A percentile compares a stretch with the other conserved stretches of the same genome.
Evolutionary conservation across 2,113 vertebrate species (phyloP).

Genomic region (Laterallus jamaicensis): DNA sequence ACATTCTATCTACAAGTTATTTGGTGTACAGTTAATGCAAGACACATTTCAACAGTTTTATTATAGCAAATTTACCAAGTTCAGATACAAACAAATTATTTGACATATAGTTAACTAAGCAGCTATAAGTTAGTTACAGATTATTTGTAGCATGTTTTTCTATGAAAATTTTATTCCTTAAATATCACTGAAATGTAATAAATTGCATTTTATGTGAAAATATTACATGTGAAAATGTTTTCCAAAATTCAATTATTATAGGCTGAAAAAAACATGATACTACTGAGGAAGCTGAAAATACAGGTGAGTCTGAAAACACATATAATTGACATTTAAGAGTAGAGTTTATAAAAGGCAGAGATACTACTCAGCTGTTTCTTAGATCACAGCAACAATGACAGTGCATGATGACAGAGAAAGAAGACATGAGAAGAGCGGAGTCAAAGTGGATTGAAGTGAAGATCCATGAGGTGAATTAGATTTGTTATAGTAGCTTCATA

Average conservation of each 20-base stretch:
- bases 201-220: background rate
- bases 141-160: background rate
- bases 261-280: background rate
- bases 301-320: background rate
- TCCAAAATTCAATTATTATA: background rate
- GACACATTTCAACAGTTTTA: background rate
- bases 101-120: background rate
- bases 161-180: background rate
- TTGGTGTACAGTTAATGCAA: background rate
- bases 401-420: background rate
- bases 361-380: background rate
- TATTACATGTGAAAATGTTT: background rate
- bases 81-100: background rate
- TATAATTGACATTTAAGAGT: background rate
- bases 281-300: background rate
- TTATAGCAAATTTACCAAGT: background rate
- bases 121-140: background rate
- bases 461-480: background rate
- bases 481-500: background rate
- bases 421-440: background rate
- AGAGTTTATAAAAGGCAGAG: background rate
- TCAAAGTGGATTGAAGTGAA: background rate
- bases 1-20: background rate
- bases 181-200: background rate
- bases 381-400: background rate